Conservation (phyloP, 2,113 vertebrate genomes). For the Lasiurus cinereus region DNA sequence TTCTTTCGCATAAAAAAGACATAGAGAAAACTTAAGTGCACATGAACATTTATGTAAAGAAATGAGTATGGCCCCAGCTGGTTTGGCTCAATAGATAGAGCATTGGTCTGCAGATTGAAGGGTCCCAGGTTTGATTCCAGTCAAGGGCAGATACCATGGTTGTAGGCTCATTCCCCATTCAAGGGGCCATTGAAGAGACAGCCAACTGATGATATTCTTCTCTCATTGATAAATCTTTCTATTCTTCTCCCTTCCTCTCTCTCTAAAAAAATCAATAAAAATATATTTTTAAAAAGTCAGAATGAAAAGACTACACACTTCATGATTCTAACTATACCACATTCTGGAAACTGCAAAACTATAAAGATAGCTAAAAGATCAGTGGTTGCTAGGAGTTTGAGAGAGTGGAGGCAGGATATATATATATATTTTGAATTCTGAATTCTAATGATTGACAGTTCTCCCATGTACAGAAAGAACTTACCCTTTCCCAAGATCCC, state of each 20-base stretch:
- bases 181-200: too few species aligned
- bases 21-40: not conserved
- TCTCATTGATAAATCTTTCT: too few species aligned
- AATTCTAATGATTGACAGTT: not conserved
- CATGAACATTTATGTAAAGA: too few species aligned
- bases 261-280: too few species aligned
- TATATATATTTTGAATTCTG: not conserved
- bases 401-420: not conserved
- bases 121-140: too few species aligned
- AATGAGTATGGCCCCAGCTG: too few species aligned
- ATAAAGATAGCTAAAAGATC: not conserved
- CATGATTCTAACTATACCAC: not conserved
- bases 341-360: not conserved
- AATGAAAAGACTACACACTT: not conserved
- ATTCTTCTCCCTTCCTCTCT: too few species aligned
- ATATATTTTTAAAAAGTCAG: not conserved
- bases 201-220: too few species aligned
- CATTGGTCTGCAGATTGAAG: too few species aligned
- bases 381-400: not conserved
- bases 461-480: not conserved
- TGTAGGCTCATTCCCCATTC: too few species aligned
- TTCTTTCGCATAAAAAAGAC: not conserved
- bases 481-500: not conserved
- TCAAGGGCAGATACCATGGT: too few species aligned
- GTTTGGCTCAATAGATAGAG: too few species aligned